Evolutionary conservation across 2,113 vertebrate species (phyloP).

Genomic region (Poeciliopsis turrubarensis): DNA sequence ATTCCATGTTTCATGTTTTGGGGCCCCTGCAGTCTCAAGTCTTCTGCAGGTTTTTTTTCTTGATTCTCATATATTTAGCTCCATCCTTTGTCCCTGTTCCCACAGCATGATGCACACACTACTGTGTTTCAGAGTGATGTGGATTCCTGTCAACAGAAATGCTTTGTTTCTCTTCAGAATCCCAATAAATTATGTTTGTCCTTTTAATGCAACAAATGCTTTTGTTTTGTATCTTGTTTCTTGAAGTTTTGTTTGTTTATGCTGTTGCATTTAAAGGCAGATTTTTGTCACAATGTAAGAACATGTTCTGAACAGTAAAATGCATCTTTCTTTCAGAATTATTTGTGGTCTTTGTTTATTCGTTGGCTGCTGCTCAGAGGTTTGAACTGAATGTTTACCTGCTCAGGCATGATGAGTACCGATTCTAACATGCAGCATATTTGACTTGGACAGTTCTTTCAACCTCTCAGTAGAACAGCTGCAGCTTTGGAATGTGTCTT

Average conservation of each 20-base stretch:
- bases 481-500: too few relatives aligned
- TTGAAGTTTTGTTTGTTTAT: neutral
- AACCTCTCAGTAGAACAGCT: too few relatives aligned
- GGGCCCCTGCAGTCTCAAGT: too few relatives aligned
- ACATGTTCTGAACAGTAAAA: neutral
- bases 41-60: too few relatives aligned
- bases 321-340: conserved; percentile 6
- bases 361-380: neutral
- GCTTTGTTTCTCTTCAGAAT: too few relatives aligned
- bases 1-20: too few relatives aligned
- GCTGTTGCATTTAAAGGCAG: neutral
- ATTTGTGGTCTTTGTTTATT: neutral
- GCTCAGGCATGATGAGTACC: neutral
- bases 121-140: too few relatives aligned
- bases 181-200: neutral
- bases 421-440: neutral
- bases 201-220: neutral
- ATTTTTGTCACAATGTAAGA: conserved; percentile 10
- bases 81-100: too few relatives aligned
- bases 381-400: neutral
- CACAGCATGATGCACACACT: too few relatives aligned
- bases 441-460: neutral
- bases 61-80: too few relatives aligned
- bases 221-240: neutral
- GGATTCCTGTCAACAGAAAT: too few relatives aligned